Conservation (phyloP, 2,888 invertebrate species). For the Nebria brevicollis region DNA sequence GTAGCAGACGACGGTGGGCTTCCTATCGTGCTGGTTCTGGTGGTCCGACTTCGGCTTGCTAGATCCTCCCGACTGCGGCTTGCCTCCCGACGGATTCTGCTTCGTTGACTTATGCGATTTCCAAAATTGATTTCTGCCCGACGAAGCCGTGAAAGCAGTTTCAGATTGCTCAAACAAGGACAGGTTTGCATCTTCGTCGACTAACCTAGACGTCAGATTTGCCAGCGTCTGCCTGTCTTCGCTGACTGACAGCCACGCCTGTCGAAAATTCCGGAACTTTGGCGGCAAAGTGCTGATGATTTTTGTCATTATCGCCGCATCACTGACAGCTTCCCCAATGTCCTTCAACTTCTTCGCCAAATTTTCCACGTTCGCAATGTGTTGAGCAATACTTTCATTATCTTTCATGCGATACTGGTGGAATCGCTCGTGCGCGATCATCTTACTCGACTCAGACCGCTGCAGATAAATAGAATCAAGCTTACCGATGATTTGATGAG, state of each 20-base stretch:
- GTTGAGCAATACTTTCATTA: constrained; percentile 44
- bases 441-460: constrained; percentile 48
- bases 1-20: constrained; percentile 18
- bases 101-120: constrained; percentile 7
- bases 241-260: constrained; percentile 39
- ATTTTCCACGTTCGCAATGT: constrained; percentile 46
- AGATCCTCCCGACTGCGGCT: neutral
- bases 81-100: neutral
- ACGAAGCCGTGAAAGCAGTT: constrained; percentile 27
- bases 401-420: constrained; percentile 21
- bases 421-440: constrained; percentile 50
- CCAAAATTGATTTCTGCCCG: constrained; percentile 9
- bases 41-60: constrained; percentile 24
- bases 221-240: constrained; percentile 46
- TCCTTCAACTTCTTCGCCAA: constrained; percentile 36
- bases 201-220: constrained; percentile 46
- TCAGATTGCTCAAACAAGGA: constrained; percentile 28
- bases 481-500: constrained; percentile 25
- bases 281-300: constrained; percentile 36
- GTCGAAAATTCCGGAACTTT: constrained; percentile 30
- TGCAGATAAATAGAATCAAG: constrained; percentile 30
- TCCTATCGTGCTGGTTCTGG: constrained; percentile 7
- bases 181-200: constrained; percentile 47
- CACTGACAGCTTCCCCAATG: constrained; percentile 33
- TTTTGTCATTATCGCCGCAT: constrained; percentile 39